Percentiles rank a stretch among this genome's conserved stretches.
phyloP scores from a whole-genome alignment of 2,113 vertebrate genomes.

The Micronycteris hirsuta region DNA sequence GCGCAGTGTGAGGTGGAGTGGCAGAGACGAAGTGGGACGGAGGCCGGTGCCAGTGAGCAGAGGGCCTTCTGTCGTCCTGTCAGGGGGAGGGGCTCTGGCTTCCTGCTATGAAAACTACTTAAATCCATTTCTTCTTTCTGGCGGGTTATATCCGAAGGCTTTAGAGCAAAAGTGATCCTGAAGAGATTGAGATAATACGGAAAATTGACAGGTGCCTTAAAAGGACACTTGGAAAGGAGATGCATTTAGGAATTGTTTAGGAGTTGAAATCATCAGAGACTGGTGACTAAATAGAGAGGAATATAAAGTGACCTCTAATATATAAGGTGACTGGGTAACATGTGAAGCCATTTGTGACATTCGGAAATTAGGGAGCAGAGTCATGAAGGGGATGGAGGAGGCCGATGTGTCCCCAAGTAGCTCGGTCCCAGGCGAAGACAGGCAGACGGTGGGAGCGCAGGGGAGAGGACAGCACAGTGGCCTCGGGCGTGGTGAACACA shows the following conservation, averaged over 20 bases:
- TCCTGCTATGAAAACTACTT: not conserved
- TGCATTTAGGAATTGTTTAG: not conserved
- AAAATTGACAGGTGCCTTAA: not conserved
- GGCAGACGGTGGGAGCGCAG: not conserved
- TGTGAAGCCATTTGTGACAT: not conserved
- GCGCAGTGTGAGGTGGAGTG: not conserved
- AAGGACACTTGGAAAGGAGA: not conserved
- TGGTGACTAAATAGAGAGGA: not conserved
- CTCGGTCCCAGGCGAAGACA: not conserved
- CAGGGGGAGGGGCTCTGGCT: not conserved
- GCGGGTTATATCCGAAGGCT: not conserved
- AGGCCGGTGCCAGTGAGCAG: constrained; percentile 47
- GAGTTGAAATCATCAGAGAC: not conserved
- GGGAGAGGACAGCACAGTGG: not conserved
- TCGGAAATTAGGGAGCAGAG: not conserved
- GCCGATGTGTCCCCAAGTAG: not conserved
- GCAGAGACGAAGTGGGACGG: not conserved
- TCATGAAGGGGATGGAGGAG: not conserved
- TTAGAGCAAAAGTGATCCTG: not conserved
- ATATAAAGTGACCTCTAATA: not conserved
- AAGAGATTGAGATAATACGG: not conserved
- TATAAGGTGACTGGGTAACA: not conserved
- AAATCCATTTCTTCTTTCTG: not conserved
- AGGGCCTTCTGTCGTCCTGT: constrained; percentile 44
- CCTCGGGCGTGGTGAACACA: not conserved